These are phyloP conservation scores for Drosophila conformis DNA, from an alignment of 2,888 invertebrate genomes.

Conservation along the genomic window DNA sequence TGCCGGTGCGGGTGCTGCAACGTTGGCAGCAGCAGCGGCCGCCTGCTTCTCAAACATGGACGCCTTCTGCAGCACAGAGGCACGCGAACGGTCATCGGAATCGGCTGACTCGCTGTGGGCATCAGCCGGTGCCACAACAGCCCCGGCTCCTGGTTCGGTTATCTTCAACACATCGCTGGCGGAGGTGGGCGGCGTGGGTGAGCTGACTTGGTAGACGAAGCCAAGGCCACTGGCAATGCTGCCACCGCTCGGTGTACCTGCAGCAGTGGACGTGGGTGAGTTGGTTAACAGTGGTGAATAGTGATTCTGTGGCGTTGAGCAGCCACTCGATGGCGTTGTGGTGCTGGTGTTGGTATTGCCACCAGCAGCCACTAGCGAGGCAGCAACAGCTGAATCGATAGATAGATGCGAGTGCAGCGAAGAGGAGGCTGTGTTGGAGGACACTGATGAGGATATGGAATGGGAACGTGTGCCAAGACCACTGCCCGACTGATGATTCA, in stretches of 20 bases:
- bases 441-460: constrained; percentile 79
- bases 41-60: constrained; percentile 85
- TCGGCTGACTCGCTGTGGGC: constrained; percentile 50
- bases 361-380: constrained; percentile 72
- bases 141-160: constrained; percentile 73
- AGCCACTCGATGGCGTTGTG: constrained; percentile 83
- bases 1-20: constrained; percentile 34
- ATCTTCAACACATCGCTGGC: constrained; percentile 82
- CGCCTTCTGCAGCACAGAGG: constrained; percentile 85
- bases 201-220: constrained; percentile 80
- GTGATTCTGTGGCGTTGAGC: constrained; percentile 84
- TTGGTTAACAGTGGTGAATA: constrained; percentile 84
- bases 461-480: constrained; percentile 75
- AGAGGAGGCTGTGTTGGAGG: constrained; percentile 79
- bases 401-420: constrained; percentile 84
- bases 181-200: constrained; percentile 78
- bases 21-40: constrained; percentile 72
- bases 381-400: constrained; percentile 82
- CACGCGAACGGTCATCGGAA: constrained; percentile 83
- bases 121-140: constrained; percentile 1
- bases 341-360: constrained; percentile 64
- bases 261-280: constrained; percentile 83
- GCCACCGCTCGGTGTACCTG: constrained; percentile 82
- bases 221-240: constrained; percentile 78
- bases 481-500: constrained; percentile 57